phyloP scores from a whole-genome alignment of 2,113 vertebrate genomes.

The Oxyura jamaicensis region DNA sequence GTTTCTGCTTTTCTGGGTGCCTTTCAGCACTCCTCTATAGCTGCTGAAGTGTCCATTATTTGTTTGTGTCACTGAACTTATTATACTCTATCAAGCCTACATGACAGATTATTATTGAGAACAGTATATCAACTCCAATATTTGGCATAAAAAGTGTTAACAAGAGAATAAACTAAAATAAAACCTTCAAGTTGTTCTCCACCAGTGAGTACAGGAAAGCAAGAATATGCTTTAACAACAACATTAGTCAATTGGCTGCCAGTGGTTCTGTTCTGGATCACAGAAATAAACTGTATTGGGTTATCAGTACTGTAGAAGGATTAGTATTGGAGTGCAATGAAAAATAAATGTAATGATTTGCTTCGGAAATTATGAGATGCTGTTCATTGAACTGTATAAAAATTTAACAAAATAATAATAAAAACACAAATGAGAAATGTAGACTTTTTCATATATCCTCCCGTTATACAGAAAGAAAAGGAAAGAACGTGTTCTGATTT shows the following conservation, averaged over 20 bases:
- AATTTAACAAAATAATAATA: neutral
- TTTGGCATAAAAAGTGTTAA: neutral
- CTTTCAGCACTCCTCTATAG: neutral
- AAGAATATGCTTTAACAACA: neutral
- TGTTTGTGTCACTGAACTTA: neutral
- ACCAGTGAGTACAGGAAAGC: neutral
- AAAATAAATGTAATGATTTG: neutral
- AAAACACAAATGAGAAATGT: neutral
- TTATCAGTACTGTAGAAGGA: neutral
- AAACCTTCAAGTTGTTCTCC: neutral
- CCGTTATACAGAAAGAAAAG: neutral
- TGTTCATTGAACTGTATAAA: neutral
- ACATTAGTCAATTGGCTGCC: neutral
- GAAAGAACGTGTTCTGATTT: neutral
- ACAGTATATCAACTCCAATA: neutral
- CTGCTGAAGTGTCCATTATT: neutral
- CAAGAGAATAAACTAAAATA: conserved; percentile 6
- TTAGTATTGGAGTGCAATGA: neutral
- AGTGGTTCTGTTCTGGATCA: neutral
- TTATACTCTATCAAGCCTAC: neutral
- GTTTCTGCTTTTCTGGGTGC: neutral
- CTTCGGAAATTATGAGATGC: neutral
- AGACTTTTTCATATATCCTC: neutral
- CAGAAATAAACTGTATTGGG: neutral
- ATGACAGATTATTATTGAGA: neutral